phyloP scores from a whole-genome alignment of 92 coral and sea anemone genomes.

The Palythoa heliodiscus region DNA sequence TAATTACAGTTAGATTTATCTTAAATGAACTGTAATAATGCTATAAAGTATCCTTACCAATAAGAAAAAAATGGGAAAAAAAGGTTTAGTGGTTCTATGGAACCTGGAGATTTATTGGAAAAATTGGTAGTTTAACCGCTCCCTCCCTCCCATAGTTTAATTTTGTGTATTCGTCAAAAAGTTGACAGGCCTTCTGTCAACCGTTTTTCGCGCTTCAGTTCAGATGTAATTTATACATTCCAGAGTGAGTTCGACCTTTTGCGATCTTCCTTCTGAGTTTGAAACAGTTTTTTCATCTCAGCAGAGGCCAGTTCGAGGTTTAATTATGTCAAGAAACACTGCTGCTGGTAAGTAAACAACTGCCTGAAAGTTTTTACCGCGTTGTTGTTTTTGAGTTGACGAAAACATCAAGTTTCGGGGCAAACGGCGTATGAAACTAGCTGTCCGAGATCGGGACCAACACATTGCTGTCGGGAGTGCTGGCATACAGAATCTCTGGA shows the following conservation, averaged over 20 bases:
- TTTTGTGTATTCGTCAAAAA: neutral
- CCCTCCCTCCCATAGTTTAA: slow-evolving; percentile 22
- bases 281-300: neutral
- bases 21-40: no score
- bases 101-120: neutral
- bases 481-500: neutral
- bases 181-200: slow-evolving; percentile 15
- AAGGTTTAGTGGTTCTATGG: neutral
- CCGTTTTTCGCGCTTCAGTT: slow-evolving; percentile 47
- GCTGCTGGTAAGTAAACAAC: slow-evolving; percentile 2
- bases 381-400: neutral
- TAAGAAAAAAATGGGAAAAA: no score
- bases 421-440: neutral
- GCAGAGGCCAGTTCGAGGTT: neutral
- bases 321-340: slow-evolving; percentile 24
- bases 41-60: no score
- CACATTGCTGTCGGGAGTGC: neutral
- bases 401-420: neutral
- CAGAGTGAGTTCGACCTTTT: neutral
- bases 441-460: neutral
- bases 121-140: neutral
- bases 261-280: neutral
- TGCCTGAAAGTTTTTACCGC: neutral
- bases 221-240: neutral
- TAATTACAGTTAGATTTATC: neutral